These are phyloP conservation scores for Hoplias malabaricus DNA, from an alignment of 2,113 vertebrate genomes.

Conservation along the genomic window DNA sequence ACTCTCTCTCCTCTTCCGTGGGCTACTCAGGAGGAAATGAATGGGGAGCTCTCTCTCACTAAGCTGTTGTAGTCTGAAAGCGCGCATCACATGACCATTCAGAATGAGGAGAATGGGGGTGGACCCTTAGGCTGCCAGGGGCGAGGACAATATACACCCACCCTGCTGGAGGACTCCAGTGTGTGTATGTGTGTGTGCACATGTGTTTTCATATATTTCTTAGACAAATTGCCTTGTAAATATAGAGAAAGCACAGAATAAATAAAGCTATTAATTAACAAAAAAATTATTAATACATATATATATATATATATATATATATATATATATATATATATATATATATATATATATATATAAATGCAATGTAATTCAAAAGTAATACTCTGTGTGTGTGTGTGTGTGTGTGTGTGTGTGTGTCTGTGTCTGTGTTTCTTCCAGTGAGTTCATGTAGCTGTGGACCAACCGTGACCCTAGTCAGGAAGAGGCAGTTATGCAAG, in stretches of 20 bases:
- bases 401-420: background rate
- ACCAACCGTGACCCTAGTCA: too few species aligned
- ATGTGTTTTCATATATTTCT: background rate
- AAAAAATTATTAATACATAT: too few species aligned
- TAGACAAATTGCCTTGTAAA: too few species aligned
- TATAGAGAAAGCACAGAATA: too few species aligned
- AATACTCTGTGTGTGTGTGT: slow-evolving; percentile 7
- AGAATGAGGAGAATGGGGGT: slow-evolving; percentile 52
- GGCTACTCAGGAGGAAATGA: slow-evolving; percentile 54
- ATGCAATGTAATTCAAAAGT: too few species aligned
- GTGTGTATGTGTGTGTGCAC: slow-evolving; percentile 2
- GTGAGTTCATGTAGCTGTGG: too few species aligned
- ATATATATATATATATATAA: background rate
- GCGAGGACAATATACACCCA: slow-evolving; percentile 39
- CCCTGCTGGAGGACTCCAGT: slow-evolving; percentile 17
- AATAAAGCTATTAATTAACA: too few species aligned
- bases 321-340: background rate
- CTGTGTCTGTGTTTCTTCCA: background rate
- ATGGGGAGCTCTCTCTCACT: slow-evolving; percentile 51
- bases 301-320: too few species aligned
- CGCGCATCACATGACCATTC: slow-evolving; percentile 50
- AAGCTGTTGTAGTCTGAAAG: slow-evolving; percentile 51
- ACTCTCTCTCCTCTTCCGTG: slow-evolving; percentile 37
- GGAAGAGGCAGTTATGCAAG: too few species aligned
- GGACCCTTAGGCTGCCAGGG: slow-evolving; percentile 50